Percentiles rank a stretch among this genome's conserved stretches.
Evolutionary conservation across 2,113 vertebrate species (phyloP).

Genomic region (Malurus melanocephalus): DNA sequence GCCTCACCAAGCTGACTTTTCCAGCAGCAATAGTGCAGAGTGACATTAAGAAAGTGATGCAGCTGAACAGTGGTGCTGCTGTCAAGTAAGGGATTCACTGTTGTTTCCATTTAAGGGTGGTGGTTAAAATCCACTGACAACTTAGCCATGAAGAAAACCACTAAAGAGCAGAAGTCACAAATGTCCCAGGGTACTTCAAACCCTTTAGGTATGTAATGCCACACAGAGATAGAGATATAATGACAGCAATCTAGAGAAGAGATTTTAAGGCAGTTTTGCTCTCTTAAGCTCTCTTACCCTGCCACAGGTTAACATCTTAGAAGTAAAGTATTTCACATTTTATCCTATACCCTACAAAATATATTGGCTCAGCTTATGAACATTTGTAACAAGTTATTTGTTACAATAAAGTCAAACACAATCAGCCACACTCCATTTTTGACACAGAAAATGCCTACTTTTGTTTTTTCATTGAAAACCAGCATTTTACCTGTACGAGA

Average conservation of each 20-base stretch:
- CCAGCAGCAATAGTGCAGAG: not conserved
- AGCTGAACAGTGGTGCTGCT: not conserved
- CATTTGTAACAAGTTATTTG: not conserved
- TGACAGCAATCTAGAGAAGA: not conserved
- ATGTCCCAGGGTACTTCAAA: not conserved
- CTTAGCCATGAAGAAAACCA: not conserved
- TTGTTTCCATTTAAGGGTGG: not conserved
- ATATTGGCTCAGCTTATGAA: not conserved
- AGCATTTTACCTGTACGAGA: slow-evolving; percentile 78
- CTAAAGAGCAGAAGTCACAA: not conserved
- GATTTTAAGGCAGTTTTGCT: not conserved
- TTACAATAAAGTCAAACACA: not conserved
- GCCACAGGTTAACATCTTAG: not conserved
- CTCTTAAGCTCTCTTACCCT: not conserved
- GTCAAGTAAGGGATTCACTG: not conserved
- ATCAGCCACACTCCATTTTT: not conserved
- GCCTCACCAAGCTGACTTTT: not conserved
- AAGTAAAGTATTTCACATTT: not conserved
- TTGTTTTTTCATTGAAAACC: not conserved
- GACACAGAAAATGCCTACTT: not conserved
- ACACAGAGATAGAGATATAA: not conserved
- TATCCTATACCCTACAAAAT: not conserved
- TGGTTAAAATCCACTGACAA: not conserved
- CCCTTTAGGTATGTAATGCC: not conserved
- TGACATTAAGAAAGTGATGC: not conserved